Conservation (phyloP, 2,113 vertebrate genomes). For the Pachyramphus minor region DNA sequence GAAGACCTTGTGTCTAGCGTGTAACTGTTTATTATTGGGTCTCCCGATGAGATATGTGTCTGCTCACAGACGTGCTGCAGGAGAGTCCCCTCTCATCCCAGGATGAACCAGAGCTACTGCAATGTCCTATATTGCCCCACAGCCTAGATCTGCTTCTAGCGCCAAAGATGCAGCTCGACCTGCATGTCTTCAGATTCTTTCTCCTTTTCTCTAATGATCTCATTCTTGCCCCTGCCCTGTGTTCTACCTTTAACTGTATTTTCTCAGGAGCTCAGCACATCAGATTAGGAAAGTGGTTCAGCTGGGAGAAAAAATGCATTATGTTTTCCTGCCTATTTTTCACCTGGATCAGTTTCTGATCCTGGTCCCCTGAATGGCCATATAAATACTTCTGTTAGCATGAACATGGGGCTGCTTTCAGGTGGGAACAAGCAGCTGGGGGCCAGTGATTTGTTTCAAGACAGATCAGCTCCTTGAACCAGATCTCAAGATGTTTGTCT, state of each 20-base stretch:
- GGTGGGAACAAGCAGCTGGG: neutral
- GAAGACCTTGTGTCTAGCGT: rapidly evolving
- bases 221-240: neutral
- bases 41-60: neutral
- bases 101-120: neutral
- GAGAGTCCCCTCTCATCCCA: rapidly evolving
- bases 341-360: neutral
- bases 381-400: neutral
- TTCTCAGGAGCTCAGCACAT: neutral
- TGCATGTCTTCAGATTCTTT: neutral
- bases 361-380: neutral
- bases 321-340: neutral
- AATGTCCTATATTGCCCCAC: neutral
- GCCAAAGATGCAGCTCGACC: neutral
- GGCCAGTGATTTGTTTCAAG: neutral
- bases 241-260: neutral
- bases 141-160: neutral
- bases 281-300: neutral
- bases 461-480: neutral
- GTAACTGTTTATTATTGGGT: neutral
- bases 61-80: neutral
- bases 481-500: neutral
- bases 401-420: neutral
- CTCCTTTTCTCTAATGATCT: neutral
- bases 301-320: neutral